Conservation (phyloP, 2,797 vertebrate genomes). For the Aldrovandia affinis region DNA sequence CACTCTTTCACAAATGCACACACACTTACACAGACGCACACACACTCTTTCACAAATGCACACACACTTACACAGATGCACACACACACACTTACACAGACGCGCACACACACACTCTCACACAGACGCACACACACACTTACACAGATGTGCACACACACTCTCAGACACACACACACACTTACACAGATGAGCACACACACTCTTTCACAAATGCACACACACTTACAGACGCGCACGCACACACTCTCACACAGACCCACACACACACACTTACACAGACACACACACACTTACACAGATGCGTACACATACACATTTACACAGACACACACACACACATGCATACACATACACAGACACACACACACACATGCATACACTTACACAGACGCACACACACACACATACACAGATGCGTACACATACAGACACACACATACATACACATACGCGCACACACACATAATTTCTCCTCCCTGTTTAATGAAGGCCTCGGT, state of each 20-base stretch:
- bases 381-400: too few species aligned
- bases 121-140: too few species aligned
- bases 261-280: too few species aligned
- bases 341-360: neutral
- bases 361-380: neutral
- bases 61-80: too few species aligned
- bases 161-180: neutral
- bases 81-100: too few species aligned
- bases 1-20: too few species aligned
- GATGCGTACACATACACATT: neutral
- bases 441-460: neutral
- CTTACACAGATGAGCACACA: neutral
- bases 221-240: too few species aligned
- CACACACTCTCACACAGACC: too few species aligned
- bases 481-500: conserved; percentile 37
- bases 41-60: too few species aligned
- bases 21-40: neutral
- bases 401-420: conserved; percentile 15
- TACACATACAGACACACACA: conserved; percentile 25
- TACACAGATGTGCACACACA: too few species aligned
- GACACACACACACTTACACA: neutral
- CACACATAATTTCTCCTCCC: neutral
- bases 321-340: neutral
- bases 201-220: too few species aligned
- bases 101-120: too few species aligned